Conservation (phyloP, 2,888 invertebrate genomes). For the Scaptomyza cyrtandrae region DNA sequence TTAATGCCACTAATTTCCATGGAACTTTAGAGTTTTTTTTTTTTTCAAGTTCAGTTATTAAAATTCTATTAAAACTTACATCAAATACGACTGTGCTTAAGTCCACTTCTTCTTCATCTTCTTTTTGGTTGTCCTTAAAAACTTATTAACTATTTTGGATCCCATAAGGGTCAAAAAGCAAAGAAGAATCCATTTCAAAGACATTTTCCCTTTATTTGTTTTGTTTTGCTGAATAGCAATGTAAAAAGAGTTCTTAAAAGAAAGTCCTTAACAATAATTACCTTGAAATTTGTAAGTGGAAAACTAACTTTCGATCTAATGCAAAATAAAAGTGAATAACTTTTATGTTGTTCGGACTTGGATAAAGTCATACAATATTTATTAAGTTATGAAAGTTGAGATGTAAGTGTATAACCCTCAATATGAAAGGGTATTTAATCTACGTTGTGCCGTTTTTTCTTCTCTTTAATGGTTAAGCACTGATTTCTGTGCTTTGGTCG, state of each 20-base stretch:
- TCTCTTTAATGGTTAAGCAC: conserved; percentile 2
- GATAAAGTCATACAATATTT: too few relatives aligned
- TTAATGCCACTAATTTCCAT: conserved; percentile 26
- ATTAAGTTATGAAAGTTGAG: too few relatives aligned
- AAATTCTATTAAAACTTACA: conserved; percentile 63
- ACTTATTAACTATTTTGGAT: background rate
- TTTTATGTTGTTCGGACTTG: background rate
- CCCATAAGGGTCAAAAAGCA: too few relatives aligned
- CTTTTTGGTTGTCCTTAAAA: background rate
- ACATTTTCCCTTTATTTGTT: too few relatives aligned
- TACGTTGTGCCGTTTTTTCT: background rate
- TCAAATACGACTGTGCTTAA: conserved; percentile 11
- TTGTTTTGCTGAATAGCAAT: too few relatives aligned
- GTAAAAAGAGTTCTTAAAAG: too few relatives aligned
- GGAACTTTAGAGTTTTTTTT: background rate
- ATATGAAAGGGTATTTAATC: background rate
- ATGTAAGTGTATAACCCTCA: too few relatives aligned
- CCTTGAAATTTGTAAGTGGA: too few relatives aligned
- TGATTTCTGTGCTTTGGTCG: conserved; percentile 30
- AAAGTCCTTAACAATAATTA: too few relatives aligned
- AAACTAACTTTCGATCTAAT: too few relatives aligned
- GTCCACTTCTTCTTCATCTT: background rate
- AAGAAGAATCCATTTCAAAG: too few relatives aligned
- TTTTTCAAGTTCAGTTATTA: conserved; percentile 59
- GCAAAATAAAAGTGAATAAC: too few relatives aligned